Evolutionary conservation across 2,113 vertebrate species (phyloP), one percentile per base, ranked within the genome.

Genomic region (Microtus richardsoni): DNA sequence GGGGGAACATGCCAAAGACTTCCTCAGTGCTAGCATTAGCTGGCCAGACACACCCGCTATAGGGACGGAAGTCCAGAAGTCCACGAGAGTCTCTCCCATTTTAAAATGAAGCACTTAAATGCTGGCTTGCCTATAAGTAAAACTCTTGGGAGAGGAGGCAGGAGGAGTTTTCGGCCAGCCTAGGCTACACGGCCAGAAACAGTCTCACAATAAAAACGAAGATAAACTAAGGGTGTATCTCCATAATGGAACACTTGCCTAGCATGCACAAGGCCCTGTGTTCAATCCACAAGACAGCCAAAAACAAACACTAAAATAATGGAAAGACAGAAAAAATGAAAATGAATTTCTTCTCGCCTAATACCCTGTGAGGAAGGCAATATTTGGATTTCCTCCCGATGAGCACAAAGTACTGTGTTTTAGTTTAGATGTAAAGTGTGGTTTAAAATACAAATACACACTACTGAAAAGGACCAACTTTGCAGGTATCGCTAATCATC

Each of bases 401-500:
- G 58, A 91, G 7, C 44, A 71, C 39, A 90, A 58, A 26, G n/a
- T 44, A 14, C 58, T 64, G 5, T 93, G 7, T 92, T 91, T 93
- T 88, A 89, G 89, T 70, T 80, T 88, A 77, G 30, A 88, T 11
- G 64, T 85, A 70, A 89, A 89, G 24, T 66, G 36, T 24, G 21
- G 70, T 82, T 96, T 89, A 93, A 70, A 47, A 11, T 14, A 30
- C 17, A 26, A 62, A 93, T 30, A 58, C 19, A 79, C 41, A 83
- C 0, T 70, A 70, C 88, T 88, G 10, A 93, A 92, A 78, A 94
- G 89, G 84, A 95, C 78, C 47, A 91, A 54, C 54, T 91, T 49
- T n/a, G 54, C 9, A 66, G 3, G 2, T 88, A 28, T 36, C 88
- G 0, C 75, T 89, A 73, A 89, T 94, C 89, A 68, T 49, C 28